Conservation (phyloP, 2,888 invertebrate species). For the Drosophila diplacantha region DNA sequence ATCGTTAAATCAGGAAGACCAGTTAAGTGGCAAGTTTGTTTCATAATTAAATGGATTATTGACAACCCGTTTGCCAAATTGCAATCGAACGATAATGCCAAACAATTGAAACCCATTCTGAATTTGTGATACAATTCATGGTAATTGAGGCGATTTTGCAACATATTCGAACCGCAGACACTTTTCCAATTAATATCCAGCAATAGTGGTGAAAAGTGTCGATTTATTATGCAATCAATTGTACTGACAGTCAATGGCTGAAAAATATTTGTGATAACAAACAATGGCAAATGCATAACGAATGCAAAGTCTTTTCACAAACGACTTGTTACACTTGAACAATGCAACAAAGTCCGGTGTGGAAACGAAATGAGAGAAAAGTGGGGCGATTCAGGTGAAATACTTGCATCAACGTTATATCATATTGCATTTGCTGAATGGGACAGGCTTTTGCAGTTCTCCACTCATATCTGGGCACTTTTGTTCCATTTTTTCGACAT, state of each 20-base stretch:
- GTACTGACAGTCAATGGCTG: not conserved
- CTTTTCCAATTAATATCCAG: conserved; percentile 42
- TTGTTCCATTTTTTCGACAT: not conserved
- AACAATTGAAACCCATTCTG: conserved; percentile 27
- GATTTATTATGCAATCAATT: conserved; percentile 10
- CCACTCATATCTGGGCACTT: not conserved
- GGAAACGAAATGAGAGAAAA: conserved; percentile 23
- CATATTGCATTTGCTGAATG: conserved; percentile 37
- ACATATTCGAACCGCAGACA: conserved; percentile 21
- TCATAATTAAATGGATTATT: conserved; percentile 33
- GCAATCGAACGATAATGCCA: conserved; percentile 44
- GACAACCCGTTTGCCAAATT: conserved; percentile 37
- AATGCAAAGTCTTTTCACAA: not conserved
- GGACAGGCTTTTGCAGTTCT: conserved; percentile 1
- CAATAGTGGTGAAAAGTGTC: not conserved
- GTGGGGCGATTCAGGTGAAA: conserved; percentile 12
- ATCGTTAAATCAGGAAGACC: conserved; percentile 15
- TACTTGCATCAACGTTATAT: conserved; percentile 17
- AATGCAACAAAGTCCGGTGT: not conserved
- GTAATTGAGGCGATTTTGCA: conserved; percentile 15
- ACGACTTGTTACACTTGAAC: not conserved
- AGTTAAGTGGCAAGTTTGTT: conserved; percentile 12
- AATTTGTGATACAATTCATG: conserved; percentile 22
- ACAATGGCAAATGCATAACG: conserved; percentile 2
- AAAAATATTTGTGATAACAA: not conserved